Percentiles rank a stretch among this genome's conserved stretches.
These are phyloP conservation scores for Antedon mediterranea DNA, from an alignment of 53 echinoderm and acorn worm species.

Conservation along the genomic window DNA sequence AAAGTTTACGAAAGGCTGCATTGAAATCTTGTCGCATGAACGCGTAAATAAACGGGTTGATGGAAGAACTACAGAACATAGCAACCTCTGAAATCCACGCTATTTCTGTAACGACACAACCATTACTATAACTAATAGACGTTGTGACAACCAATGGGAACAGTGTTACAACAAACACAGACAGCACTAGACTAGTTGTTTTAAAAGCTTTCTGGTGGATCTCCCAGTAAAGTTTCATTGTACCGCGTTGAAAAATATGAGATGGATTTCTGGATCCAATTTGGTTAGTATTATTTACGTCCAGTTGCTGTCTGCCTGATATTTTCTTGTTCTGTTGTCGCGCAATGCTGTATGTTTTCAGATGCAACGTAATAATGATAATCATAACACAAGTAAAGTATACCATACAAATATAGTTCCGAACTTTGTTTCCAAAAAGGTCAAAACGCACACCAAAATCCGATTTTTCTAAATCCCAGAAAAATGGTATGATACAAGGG, in stretches of 20 bases:
- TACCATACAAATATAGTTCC: not conserved
- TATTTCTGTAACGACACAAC: not conserved
- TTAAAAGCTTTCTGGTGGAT: not conserved
- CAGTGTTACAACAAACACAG: not conserved
- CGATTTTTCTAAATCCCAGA: not conserved
- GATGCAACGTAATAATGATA: not conserved
- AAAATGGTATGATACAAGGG: not conserved
- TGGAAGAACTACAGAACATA: not conserved
- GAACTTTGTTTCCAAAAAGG: not conserved
- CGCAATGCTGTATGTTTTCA: not conserved
- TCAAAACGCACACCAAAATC: not conserved
- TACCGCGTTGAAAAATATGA: not conserved
- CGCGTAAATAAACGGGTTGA: not conserved
- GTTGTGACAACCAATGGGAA: not conserved
- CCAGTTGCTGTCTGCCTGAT: not conserved
- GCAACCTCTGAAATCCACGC: not conserved
- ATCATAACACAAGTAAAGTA: not conserved
- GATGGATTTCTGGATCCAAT: not conserved
- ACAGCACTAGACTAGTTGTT: not conserved
- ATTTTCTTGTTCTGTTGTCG: not conserved
- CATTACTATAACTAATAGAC: not conserved
- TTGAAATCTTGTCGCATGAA: not conserved
- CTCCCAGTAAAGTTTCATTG: not conserved
- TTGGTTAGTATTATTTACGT: no score
- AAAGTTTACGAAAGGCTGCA: not conserved